Evolutionary conservation across 1,140 invertebrate genomes (phyloP), one percentile per base, ranked within the genome.

Genomic region (Nebria ingens): DNA sequence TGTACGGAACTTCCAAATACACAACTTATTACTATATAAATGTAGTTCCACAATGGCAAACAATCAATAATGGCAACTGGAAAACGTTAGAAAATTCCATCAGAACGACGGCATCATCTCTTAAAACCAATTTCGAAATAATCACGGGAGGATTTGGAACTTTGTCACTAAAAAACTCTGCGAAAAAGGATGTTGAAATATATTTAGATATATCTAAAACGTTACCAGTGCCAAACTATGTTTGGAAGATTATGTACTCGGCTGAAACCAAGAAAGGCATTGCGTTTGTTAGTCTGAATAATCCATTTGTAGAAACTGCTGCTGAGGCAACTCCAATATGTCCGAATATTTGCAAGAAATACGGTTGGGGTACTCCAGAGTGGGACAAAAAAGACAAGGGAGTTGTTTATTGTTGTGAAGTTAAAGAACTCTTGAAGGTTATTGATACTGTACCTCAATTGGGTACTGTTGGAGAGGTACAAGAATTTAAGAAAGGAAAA

Each of bases 21-120:
- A 63, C 72, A 1, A 77, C 77, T 0, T 80, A 75, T 58, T 76
- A 71, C 60, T 79, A 75, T 58, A 58, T 77, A n/a, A 81, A 81
- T 61, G 70, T 64, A 0, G 67, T 69, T 19, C 79, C 79, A 2
- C 76, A 79, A 62, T 81, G 76, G 76, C 76, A 61, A 58, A 58
- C 40, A 51, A 66, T 77, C 0, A 78, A 78, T 57, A 66, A 59
- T 20, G 76, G 72, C 4, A 76, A 77, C 57, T 79, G 76, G 78
- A 62, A 70, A n/a, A 56, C 54, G 12, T 53, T 78, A 0, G 78
- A 79, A 65, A 60, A 57, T 2, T 57, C 61, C 2, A 63, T 73
- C 0, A 60, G 74, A 50, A 62, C 64, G 4, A 21, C 65, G n/a
- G 69, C 73, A 0, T 55, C 34, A 11, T 13, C 23, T 1, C 53